Evolutionary conservation across 2,797 vertebrate genomes (phyloP).

Genomic region (Sphenodon punctatus): DNA sequence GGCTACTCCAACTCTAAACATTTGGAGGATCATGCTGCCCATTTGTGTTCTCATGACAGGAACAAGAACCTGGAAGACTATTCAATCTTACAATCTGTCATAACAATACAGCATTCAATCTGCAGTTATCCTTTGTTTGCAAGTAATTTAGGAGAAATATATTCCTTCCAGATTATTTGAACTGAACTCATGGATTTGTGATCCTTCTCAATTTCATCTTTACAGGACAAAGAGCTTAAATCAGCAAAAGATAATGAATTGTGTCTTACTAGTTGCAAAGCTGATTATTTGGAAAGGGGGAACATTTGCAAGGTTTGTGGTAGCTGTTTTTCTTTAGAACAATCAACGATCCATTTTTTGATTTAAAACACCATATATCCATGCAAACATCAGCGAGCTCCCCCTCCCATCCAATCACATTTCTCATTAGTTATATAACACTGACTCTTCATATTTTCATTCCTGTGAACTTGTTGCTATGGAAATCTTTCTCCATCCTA

Average conservation of each 20-base stretch:
- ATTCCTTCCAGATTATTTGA: neutral
- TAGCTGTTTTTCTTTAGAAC: neutral
- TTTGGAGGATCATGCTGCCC: no score
- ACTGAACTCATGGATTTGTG: neutral
- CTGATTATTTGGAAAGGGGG: neutral
- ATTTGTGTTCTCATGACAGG: no score
- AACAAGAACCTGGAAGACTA: no score
- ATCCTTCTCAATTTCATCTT: neutral
- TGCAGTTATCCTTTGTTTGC: neutral
- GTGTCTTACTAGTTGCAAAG: conserved; percentile 7
- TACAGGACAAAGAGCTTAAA: neutral
- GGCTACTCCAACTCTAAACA: no score
- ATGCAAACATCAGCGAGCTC: neutral
- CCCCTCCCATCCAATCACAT: neutral
- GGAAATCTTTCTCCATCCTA: conserved; percentile 45
- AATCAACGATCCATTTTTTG: neutral
- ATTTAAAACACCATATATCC: neutral
- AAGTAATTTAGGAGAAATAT: neutral
- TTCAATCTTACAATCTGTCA: no score
- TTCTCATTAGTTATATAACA: neutral
- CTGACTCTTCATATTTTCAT: conserved; percentile 25
- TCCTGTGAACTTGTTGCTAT: conserved; percentile 64
- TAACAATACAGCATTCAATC: no score
- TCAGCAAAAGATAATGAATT: neutral
- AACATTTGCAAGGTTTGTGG: neutral